Base-by-base conservation (phyloP, 2,113 vertebrate genomes). In the Phylloscopus whistleri region DNA sequence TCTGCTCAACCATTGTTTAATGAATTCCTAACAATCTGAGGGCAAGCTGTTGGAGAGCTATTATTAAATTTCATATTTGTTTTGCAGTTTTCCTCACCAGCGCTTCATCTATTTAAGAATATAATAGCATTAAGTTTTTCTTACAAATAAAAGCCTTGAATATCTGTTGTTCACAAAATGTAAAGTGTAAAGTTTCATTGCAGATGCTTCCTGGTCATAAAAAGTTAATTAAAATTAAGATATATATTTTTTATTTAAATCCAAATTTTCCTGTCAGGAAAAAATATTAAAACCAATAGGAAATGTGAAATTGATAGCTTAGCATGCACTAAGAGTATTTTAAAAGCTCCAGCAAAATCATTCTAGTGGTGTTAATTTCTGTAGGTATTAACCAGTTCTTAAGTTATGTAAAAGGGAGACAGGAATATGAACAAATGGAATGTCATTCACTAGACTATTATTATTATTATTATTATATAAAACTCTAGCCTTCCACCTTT, bases 21-120 rank as follows among this genome's bases (percentile, higher is more conserved):
- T 97, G 95, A 98, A 98, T 97, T 97, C 93, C 84, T 97, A 97
- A 96, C 89, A 97, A 95, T 97, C 92, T 95, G 92, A 96, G 94
- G 96, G 88, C 89, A 97, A 96, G 90, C 83, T 91, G 75, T 96
- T 60, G 22, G 95, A 97, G 93, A 80, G 31, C 56, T 41, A 84
- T 97, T 97, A 97, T 97, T 97, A 97, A 97, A 97, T 97, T 96
- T 96, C 41, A 8, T 97, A 96, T 98, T 97, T 97, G 73, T 52
- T 96, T 83, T 97, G 58, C 87, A 94, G 84, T 97, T 97, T 96
- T 97, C 87, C 97, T 97, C 18, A 10, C 75, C 43, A 67, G 63
- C 95, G 58, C 73, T 97, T 96, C 93, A 95, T 96, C 83, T 97
- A 63, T 90, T 97, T 95, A 97, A 91, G 64, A 94, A 94, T 93